Base-by-base conservation (phyloP, 2,113 vertebrate genomes). In the Larimichthys crocea region DNA sequence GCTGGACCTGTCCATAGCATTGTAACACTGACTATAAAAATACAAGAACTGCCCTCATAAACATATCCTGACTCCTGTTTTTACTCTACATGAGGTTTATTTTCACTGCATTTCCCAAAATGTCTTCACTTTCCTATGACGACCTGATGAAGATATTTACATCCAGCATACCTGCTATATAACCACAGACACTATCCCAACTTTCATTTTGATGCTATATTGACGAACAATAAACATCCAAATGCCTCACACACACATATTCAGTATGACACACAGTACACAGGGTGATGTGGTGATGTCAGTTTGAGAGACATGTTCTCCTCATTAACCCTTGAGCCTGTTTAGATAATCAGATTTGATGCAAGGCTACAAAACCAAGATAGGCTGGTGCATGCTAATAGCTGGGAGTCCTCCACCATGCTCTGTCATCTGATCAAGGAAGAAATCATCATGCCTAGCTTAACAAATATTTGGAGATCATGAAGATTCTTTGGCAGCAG, bases 381-480 rank as follows among this genome's bases (percentile, higher is more conserved):
- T 74, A 83, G 73, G 62, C 74, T 73, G 86, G 69, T 60, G 79
- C 64, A 86, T 90, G 79, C 81, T 85, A 85, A 90, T 83, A 56
- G 73, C 49, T 42, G 48, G 53, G 68, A 67, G 72, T 72, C 83
- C 71, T 86, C 80, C 31, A 6, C 76, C 40, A 24, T 17, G 40
- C 60, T 74, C 65, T 84, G 78, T 88, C 87, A 89, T 87, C 86
- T 82, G 90, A 91, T 90, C 88, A 88, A 89, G 83, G 83, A 87
- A 78, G 68, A 88, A 70, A 88, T 85, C 85, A 82, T 89, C 85
- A 82, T 76, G 85, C 83, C 87, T 74, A 85, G 88, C 83, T 91
- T 86, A 79, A 84, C 90, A 86, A 85, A 89, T 83, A 86, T 20
- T 69, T 52, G 67, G 52, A 29, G 69, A 74, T 80, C 64, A 70